These are phyloP conservation scores for Phenganax subtilis DNA, from an alignment of 92 coral and sea anemone genomes.

Conservation along the genomic window DNA sequence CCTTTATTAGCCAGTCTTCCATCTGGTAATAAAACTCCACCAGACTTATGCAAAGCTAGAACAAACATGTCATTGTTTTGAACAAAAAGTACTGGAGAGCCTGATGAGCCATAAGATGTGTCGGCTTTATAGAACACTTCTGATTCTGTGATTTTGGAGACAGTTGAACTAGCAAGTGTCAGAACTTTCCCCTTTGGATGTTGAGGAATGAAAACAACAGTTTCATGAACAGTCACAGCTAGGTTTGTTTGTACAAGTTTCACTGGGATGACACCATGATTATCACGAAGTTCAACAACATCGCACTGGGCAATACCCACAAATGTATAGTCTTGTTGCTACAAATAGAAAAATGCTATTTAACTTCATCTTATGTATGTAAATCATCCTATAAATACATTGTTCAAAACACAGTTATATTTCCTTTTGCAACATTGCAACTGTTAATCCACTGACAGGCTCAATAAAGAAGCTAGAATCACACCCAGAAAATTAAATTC, in stretches of 20 bases:
- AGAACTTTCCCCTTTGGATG: constrained; percentile 15
- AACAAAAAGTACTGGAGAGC: constrained; percentile 22
- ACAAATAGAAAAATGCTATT: not conserved
- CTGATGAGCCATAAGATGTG: constrained; percentile 26
- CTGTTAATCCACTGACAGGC: not conserved
- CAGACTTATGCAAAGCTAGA: constrained; percentile 27
- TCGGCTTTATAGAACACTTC: constrained; percentile 30
- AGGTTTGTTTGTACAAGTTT: not conserved
- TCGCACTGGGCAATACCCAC: constrained; percentile 7
- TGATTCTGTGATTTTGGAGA: not conserved
- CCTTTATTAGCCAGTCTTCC: constrained; percentile 36
- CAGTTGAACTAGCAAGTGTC: not conserved
- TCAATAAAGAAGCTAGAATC: not conserved
- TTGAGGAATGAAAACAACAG: constrained; percentile 15
- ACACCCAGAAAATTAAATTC: no score
- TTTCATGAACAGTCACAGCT: not conserved
- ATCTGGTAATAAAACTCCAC: not conserved
- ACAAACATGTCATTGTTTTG: not conserved
- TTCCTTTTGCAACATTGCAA: not conserved
- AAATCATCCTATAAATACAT: no score
- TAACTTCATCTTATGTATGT: no score
- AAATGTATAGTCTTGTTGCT: constrained; percentile 23
- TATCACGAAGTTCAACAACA: not conserved
- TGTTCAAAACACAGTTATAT: no score
- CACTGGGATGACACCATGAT: constrained; percentile 3